Base-by-base conservation (phyloP, 2,888 invertebrate genomes). In the Lithophane leautieri region DNA sequence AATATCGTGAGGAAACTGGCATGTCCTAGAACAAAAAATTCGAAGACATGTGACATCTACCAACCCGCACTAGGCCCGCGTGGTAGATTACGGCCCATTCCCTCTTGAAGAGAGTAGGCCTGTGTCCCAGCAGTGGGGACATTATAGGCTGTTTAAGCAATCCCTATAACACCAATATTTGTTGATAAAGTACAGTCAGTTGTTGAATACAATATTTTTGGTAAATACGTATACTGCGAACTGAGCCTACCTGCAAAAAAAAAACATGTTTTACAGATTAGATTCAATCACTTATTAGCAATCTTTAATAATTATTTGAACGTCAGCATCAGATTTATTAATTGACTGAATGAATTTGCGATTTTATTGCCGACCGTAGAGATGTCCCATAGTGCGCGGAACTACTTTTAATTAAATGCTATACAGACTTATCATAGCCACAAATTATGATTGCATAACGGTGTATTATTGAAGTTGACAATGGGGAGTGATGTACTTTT, bases 361-460 rank as follows among this genome's bases (percentile, higher is more conserved):
- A 25, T 75, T 73, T 40, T n/a, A 25, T 11, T 73, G 16, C n/a
- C 9, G 14, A 73, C 28, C 4, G 22, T 58, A 79, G 40, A 61
- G 61, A 56, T 78, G 62, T 54, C 65, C 54, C 28, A 66, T 61
- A 69, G n/a, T n/a, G 44, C 50, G 14, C 28, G 40, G 25, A 70
- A 62, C 62, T 4, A 70, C n/a, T 28, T 47, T 44, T 58, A 70
- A 70, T 65, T 67, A 63, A 47, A 54, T 47, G 16, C 12, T 19
- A 70, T 50, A 61, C 63, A 75, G 65, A 65, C 40, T 44, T 50
- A 56, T 52, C 11, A 58, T 22, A 66, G 19, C 2, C 11, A 61
- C 9, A 60, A 66, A 72, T 73, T 25, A 28, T 62, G 54, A 71
- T 83, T 84, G 14, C 65, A 72, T 76, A 75, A 77, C 63, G 9